A percentile compares a stretch with the other conserved stretches of the same genome.
Conservation (phyloP, 2,797 vertebrate species). For the Oreochromis mossambicus region DNA sequence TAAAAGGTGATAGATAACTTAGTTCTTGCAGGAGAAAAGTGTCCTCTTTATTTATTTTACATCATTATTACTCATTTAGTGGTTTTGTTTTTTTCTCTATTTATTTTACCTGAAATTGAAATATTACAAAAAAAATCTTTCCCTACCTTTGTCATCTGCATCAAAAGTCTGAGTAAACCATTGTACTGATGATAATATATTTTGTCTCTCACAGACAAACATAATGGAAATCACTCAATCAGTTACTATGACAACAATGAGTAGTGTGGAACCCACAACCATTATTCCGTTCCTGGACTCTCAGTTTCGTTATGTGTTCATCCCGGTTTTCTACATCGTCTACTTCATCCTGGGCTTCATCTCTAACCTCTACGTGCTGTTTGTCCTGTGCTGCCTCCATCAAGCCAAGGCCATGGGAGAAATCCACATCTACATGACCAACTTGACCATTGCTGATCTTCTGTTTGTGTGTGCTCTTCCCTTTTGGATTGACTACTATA, state of each 20-base stretch:
- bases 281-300: background rate
- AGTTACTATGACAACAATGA: background rate
- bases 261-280: accelerated
- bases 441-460: background rate
- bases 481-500: too few relatives aligned
- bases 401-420: background rate
- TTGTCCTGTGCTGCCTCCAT: accelerated
- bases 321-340: background rate
- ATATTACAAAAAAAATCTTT: too few relatives aligned
- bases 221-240: background rate
- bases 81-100: background rate
- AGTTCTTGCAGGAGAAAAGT: background rate
- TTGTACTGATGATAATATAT: background rate
- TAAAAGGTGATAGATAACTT: background rate
- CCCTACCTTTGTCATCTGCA: background rate
- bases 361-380: too few relatives aligned
- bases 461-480: too few relatives aligned
- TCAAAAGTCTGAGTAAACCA: background rate
- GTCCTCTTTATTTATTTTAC: background rate
- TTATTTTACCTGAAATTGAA: background rate
- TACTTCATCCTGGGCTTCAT: background rate
- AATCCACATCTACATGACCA: background rate
- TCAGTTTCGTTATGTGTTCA: background rate
- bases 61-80: background rate
- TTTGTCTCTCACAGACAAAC: background rate